These are phyloP conservation scores for Onychomys torridus DNA, from an alignment of 2,797 vertebrate genomes.

Conservation along the genomic window DNA sequence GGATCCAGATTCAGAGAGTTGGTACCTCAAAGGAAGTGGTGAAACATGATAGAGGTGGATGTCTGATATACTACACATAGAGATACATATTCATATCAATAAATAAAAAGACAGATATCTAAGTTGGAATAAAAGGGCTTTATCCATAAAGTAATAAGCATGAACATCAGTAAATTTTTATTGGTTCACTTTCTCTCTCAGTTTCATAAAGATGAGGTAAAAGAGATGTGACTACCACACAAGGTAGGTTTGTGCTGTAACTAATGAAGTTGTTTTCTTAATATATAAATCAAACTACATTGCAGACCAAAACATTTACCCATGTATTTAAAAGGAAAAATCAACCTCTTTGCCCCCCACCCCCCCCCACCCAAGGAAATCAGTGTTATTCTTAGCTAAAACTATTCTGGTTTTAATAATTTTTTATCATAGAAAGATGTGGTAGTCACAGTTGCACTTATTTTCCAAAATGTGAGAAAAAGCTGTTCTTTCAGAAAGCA, in stretches of 20 bases:
- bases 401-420: background rate
- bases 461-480: constrained; percentile 14
- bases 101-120: background rate
- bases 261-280: background rate
- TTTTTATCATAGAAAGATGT: background rate
- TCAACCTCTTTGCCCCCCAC: background rate
- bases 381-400: background rate
- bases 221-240: background rate
- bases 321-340: constrained; percentile 30
- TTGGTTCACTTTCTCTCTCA: background rate
- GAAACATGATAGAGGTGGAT: background rate
- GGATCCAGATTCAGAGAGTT: background rate
- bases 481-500: background rate
- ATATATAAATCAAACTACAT: constrained; percentile 13
- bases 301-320: background rate
- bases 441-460: background rate
- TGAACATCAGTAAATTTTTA: background rate
- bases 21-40: background rate
- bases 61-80: background rate
- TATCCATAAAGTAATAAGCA: background rate
- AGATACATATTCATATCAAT: background rate
- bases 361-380: background rate
- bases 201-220: background rate
- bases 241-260: background rate
- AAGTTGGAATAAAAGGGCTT: background rate